These are phyloP conservation scores for Drosophila varians DNA, from an alignment of 1,140 invertebrate genomes.

Conservation along the genomic window DNA sequence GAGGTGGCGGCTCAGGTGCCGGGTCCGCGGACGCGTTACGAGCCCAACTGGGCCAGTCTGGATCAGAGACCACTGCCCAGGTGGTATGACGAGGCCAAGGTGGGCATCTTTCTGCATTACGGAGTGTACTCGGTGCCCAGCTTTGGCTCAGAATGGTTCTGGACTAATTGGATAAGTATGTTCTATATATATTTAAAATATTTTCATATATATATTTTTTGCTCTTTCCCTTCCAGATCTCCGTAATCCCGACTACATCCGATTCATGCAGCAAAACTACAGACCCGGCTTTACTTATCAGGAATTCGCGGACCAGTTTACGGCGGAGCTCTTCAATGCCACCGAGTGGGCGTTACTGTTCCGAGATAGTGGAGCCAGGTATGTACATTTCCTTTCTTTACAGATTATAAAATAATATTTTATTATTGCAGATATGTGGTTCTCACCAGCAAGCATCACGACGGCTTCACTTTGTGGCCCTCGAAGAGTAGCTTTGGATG, in stretches of 20 bases:
- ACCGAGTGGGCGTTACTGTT: slow-evolving; percentile 91
- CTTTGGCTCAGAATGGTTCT: slow-evolving; percentile 94
- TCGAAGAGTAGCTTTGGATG: slow-evolving; percentile 94
- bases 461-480: slow-evolving; percentile 95
- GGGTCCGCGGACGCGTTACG: slow-evolving; percentile 82
- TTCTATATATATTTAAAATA: too few relatives aligned
- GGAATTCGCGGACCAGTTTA: slow-evolving; percentile 93
- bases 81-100: slow-evolving; percentile 95
- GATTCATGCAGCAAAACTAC: slow-evolving; percentile 91
- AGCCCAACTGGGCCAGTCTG: slow-evolving; percentile 92
- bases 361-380: slow-evolving; percentile 91
- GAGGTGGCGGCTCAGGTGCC: slow-evolving; percentile 23
- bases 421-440: slow-evolving; percentile 89
- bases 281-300: slow-evolving; percentile 93
- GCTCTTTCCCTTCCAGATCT: slow-evolving; percentile 32
- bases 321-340: slow-evolving; percentile 92
- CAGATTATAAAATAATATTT: too few relatives aligned
- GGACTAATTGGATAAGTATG: slow-evolving; percentile 90
- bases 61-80: slow-evolving; percentile 91
- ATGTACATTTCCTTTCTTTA: too few relatives aligned
- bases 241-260: slow-evolving; percentile 71
- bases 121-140: slow-evolving; percentile 96
- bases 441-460: slow-evolving; percentile 96
- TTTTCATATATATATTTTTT: background rate
- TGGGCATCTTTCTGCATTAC: slow-evolving; percentile 97